A percentile compares a stretch with the other conserved stretches of the same genome.
Conservation (phyloP, 2,888 invertebrate genomes). For the Eupelmus urozonus region DNA sequence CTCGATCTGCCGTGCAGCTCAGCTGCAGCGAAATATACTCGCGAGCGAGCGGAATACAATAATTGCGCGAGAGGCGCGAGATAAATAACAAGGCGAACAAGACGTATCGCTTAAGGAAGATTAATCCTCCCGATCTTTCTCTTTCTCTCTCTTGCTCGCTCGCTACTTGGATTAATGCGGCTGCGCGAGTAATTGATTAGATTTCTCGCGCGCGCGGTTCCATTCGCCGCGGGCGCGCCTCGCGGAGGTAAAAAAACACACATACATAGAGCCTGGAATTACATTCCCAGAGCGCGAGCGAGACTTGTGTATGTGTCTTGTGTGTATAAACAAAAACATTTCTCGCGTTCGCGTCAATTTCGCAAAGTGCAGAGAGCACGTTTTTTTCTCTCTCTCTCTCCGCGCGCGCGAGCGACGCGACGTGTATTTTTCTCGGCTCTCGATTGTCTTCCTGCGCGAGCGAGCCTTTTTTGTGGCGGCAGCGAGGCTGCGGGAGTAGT, state of each 20-base stretch:
- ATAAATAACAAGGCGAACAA: constrained; percentile 41
- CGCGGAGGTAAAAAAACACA: no score
- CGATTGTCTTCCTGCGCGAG: not conserved
- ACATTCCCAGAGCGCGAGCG: constrained; percentile 1
- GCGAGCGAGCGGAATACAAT: constrained; percentile 4
- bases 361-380: constrained; percentile 42
- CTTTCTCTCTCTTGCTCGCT: no score
- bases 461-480: constrained; percentile 15
- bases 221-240: no score
- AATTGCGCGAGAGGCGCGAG: constrained; percentile 6
- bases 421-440: not conserved
- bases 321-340: not conserved
- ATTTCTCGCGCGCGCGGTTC: constrained; percentile 40
- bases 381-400: not conserved
- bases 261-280: constrained; percentile 21
- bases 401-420: not conserved
- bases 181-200: constrained; percentile 48
- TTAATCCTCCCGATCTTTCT: constrained; percentile 47
- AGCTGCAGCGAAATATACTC: not conserved
- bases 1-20: not conserved
- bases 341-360: constrained; percentile 53
- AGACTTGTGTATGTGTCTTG: not conserved
- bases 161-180: constrained; percentile 46
- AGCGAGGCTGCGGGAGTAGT: constrained; percentile 20
- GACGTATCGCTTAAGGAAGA: constrained; percentile 52